phyloP scores from a whole-genome alignment of 2,113 vertebrate species.

The Patagioenas fasciata region DNA sequence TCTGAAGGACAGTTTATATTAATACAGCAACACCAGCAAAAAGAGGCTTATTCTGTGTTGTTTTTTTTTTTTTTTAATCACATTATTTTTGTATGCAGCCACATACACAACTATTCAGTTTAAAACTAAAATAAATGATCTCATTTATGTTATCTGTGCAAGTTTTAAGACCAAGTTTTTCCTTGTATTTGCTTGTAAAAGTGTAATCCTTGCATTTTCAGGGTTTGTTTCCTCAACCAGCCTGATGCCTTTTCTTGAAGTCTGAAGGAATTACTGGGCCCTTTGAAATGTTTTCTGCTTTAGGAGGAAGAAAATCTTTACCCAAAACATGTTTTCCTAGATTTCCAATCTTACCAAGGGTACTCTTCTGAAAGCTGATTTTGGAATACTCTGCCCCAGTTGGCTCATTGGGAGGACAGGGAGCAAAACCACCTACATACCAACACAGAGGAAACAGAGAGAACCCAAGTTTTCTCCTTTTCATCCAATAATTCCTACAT shows the following conservation, averaged over 20 bases:
- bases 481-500: not conserved
- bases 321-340: not conserved
- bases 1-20: not conserved
- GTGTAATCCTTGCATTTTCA: not conserved
- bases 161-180: not conserved
- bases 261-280: not conserved
- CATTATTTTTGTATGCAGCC: not conserved
- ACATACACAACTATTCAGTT: not conserved
- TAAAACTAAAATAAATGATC: not conserved
- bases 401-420: not conserved
- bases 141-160: not conserved
- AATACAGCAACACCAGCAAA: accelerated
- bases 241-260: not conserved
- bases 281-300: not conserved
- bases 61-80: no score
- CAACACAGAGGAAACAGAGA: not conserved
- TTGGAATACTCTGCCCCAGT: not conserved
- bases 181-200: not conserved
- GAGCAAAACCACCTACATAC: not conserved
- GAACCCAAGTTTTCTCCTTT: not conserved
- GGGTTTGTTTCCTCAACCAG: not conserved
- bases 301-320: not conserved
- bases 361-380: not conserved
- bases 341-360: accelerated
- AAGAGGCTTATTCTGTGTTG: accelerated